These are phyloP conservation scores for Oxystoma pomonae DNA, from an alignment of 2,888 invertebrate genomes.

Conservation along the genomic window DNA sequence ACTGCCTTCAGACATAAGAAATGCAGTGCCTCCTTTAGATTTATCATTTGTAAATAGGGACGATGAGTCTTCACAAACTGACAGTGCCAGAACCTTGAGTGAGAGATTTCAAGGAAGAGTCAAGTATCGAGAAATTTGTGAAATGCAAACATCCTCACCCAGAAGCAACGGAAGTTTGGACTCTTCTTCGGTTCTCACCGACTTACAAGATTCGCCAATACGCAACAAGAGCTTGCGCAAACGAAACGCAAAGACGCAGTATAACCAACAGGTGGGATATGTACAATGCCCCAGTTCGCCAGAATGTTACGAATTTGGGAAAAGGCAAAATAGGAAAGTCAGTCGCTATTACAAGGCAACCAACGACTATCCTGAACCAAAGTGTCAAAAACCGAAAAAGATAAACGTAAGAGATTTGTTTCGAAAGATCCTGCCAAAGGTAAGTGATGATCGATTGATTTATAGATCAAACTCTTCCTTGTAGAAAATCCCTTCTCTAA, in stretches of 20 bases:
- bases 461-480: neutral
- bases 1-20: too few relatives aligned
- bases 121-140: conserved; percentile 21
- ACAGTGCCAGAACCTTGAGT: conserved; percentile 11
- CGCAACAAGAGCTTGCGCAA: conserved; percentile 4
- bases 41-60: conserved; percentile 15
- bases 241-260: conserved; percentile 4
- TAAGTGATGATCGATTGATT: too few relatives aligned
- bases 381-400: conserved; percentile 15
- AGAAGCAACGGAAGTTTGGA: conserved; percentile 6
- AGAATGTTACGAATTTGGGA: conserved; percentile 19
- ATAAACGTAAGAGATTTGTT: conserved; percentile 14
- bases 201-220: conserved; percentile 11
- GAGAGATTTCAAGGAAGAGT: conserved; percentile 13
- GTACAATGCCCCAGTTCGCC: conserved; percentile 16
- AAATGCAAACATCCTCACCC: conserved; percentile 12
- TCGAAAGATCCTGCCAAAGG: conserved; percentile 17
- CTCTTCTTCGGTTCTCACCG: conserved; percentile 19
- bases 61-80: conserved; percentile 8
- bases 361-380: neutral
- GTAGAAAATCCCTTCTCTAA: too few relatives aligned
- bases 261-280: neutral
- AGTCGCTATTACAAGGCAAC: conserved; percentile 17
- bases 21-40: conserved; percentile 21
- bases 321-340: conserved; percentile 16